Base-by-base conservation (phyloP, 2,113 vertebrate species). In the Todiramphus saurophagus region DNA sequence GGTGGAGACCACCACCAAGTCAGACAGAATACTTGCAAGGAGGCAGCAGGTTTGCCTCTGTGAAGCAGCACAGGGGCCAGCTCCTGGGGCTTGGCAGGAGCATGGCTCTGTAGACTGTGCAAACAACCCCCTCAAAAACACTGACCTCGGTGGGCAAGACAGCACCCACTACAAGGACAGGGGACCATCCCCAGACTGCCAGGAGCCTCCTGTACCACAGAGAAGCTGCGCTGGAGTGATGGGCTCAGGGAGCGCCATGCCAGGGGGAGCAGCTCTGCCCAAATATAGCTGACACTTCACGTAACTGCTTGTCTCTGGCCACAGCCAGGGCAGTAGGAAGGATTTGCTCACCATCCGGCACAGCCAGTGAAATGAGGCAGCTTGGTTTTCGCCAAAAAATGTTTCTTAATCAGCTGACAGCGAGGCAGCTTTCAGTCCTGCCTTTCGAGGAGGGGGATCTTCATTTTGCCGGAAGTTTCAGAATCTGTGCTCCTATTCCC, bases 221-320 rank as follows among this genome's bases (percentile, higher is more conserved):
- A 51, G 70, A 2, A 2, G 48, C 48, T 37, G 23, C 0, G 1
- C 46, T 21, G 43, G 7, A 30, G 16, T 0, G 0, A 7, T 7
- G 67, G 37, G 73, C 37, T 43, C 55, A 1, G 2, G 23, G 25
- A 72, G 7, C 53, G 48, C 39, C 5, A 2, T 0, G 0, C 16
- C 55, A 33, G 56, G 46, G 79, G 55, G 16, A 51, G 55, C 39
- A 84, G 31, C 31, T 75, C 56, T 59, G 84, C 43, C 64, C 43
- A 3, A 11, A 64, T 31, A 14, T 31, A 28, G 48, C 13, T n/a
- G 14, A 30, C 8, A 2, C 37, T 43, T 44, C 67, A 51, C 16
- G 2, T 7, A 39, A 60, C 35, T 37, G 30, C 5, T 4, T 41
- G 28, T 3, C 67, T 86, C 75, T 43, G 70, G 43, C 13, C 2